Conservation (phyloP, 35 echinoderm and acorn worm species). For the Nesometra sesokonis region DNA sequence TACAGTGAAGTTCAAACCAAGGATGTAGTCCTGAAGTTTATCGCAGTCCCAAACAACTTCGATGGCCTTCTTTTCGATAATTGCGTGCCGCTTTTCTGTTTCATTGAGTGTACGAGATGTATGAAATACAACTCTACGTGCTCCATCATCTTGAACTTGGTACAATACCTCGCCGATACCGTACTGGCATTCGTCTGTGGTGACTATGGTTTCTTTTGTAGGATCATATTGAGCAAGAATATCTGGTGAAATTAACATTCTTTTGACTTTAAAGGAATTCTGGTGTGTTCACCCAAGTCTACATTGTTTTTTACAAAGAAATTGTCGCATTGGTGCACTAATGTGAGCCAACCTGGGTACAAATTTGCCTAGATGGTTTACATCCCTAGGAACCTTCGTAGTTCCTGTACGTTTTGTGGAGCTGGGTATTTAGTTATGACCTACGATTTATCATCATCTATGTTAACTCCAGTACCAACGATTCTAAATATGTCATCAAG, state of each 20-base stretch:
- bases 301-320: slow-evolving; percentile 15
- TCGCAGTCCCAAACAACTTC: slow-evolving; percentile 33
- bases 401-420: slow-evolving; percentile 11
- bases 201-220: slow-evolving; percentile 4
- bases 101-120: slow-evolving; percentile 17
- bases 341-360: slow-evolving; percentile 3
- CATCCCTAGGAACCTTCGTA: not conserved
- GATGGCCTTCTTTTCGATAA: slow-evolving; percentile 43
- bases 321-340: slow-evolving; percentile 11
- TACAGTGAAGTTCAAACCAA: slow-evolving; percentile 29
- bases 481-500: too few relatives aligned
- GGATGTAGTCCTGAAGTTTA: slow-evolving; percentile 29
- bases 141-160: slow-evolving; percentile 19
- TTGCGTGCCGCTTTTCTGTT: slow-evolving; percentile 36
- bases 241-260: slow-evolving; percentile 5
- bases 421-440: not conserved
- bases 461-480: not conserved
- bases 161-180: slow-evolving; percentile 20
- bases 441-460: slow-evolving; percentile 5
- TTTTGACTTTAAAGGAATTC: slow-evolving; percentile 10
- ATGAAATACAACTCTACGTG: not conserved
- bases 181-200: slow-evolving; percentile 12
- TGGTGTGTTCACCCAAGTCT: slow-evolving; percentile 20
- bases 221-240: slow-evolving; percentile 31
- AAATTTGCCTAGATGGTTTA: slow-evolving; percentile 33